phyloP scores from a whole-genome alignment of 2,888 invertebrate species.

The Ormyrus rosae region DNA sequence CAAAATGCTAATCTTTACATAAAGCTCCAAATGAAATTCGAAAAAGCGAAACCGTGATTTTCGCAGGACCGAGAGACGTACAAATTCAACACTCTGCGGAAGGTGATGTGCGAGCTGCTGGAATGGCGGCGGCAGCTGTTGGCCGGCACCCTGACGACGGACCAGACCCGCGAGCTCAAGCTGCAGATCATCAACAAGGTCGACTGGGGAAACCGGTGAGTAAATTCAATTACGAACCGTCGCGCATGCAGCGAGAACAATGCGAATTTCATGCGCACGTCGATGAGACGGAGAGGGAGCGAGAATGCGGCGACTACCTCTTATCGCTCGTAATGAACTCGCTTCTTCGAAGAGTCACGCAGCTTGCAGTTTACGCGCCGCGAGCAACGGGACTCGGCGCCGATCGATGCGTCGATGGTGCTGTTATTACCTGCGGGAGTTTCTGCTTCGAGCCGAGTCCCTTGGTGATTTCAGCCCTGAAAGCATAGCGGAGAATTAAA shows the following conservation, averaged over 20 bases:
- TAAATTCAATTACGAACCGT: conserved; percentile 60
- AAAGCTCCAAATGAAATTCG: no score
- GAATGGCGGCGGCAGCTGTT: conserved; percentile 90
- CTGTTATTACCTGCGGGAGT: no score
- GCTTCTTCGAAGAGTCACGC: not conserved
- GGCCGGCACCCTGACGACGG: conserved; percentile 92
- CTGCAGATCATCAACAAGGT: conserved; percentile 92
- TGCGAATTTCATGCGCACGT: conserved; percentile 14
- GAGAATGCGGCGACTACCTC: not conserved
- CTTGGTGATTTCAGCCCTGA: no score
- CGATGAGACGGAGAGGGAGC: not conserved
- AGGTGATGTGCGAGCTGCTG: conserved; percentile 93
- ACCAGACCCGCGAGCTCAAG: conserved; percentile 91
- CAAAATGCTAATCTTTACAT: no score
- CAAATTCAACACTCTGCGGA: conserved; percentile 89
- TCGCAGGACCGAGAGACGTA: conserved; percentile 87
- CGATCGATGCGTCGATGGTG: no score
- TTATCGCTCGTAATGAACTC: conserved; percentile 22
- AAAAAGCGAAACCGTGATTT: not conserved
- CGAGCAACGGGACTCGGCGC: no score
- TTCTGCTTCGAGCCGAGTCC: no score
- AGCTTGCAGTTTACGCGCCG: no score
- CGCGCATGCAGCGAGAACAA: not conserved
- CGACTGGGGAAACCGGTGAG: conserved; percentile 97
- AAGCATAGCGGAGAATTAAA: no score